Evolutionary conservation across 2,888 invertebrate genomes (phyloP), one percentile per base, ranked within the genome.

Genomic region (Diaprepes abbreviatus): DNA sequence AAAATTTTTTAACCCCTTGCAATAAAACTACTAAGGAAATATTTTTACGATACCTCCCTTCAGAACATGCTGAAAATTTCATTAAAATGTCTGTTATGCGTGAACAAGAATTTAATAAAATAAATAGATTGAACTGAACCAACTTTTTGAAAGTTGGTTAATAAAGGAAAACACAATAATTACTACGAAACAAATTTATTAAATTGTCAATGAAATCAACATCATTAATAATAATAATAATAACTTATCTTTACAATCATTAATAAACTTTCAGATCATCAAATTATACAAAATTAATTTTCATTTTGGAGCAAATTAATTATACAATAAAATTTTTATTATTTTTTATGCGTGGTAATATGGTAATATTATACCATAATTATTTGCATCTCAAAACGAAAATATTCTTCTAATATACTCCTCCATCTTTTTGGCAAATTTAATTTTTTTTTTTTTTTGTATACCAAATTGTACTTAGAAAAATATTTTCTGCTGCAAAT

Each of bases 101-200:
- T n/a, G n/a, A n/a, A n/a, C n/a, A n/a, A n/a, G n/a, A n/a, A n/a
- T n/a, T n/a, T n/a, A n/a, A n/a, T n/a, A n/a, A n/a, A n/a, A n/a
- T n/a, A n/a, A n/a, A n/a, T n/a, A n/a, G n/a, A n/a, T n/a, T n/a
- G n/a, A n/a, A n/a, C n/a, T n/a, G n/a, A n/a, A n/a, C n/a, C n/a
- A n/a, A n/a, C n/a, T n/a, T n/a, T n/a, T n/a, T n/a, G n/a, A n/a
- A n/a, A n/a, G n/a, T n/a, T n/a, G n/a, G n/a, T n/a, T n/a, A n/a
- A n/a, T n/a, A n/a, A n/a, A n/a, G n/a, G n/a, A n/a, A n/a, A n/a
- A 12, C 57, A 38, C 28, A 33, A 40, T 16, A 14, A 14, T 9
- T 59, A 43, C 66, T 66, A 66, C 52, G 58, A 66, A 66, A 66
- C 66, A 66, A 54, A 16, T 66, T 64, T 64, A 55, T 63, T 58